Conservation (phyloP, 2,797 vertebrate genomes). For the Enteromius treurensis region DNA sequence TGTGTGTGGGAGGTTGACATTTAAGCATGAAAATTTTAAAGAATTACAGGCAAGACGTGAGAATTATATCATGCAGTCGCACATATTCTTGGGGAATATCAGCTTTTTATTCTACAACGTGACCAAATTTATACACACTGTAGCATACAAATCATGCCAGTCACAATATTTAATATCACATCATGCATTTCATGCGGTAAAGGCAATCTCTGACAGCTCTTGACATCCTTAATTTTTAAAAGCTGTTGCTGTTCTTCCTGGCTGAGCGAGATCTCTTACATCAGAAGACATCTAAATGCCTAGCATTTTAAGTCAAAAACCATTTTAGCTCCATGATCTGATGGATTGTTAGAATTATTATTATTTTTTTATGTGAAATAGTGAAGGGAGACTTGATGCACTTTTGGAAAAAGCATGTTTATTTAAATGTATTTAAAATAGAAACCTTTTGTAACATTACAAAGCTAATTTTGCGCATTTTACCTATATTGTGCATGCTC, state of each 20-base stretch:
- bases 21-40: constrained; percentile 47
- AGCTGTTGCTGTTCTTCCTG: neutral
- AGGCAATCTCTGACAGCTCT: neutral
- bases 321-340: neutral
- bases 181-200: neutral
- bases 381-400: neutral
- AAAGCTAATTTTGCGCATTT: neutral
- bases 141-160: constrained; percentile 2
- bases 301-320: neutral
- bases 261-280: neutral
- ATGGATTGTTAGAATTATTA: neutral
- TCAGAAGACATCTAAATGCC: neutral
- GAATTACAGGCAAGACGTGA: constrained; percentile 33
- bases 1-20: constrained; percentile 49
- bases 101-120: neutral
- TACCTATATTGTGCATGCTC: neutral
- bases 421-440: neutral
- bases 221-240: neutral
- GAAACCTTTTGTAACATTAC: neutral
- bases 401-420: neutral
- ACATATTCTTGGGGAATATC: constrained; percentile 3
- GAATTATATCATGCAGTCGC: constrained; percentile 32
- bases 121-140: neutral
- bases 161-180: constrained; percentile 15
- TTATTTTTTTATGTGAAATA: no score